Conservation (phyloP, 2,113 vertebrate genomes). For the Rafetus swinhoei region DNA sequence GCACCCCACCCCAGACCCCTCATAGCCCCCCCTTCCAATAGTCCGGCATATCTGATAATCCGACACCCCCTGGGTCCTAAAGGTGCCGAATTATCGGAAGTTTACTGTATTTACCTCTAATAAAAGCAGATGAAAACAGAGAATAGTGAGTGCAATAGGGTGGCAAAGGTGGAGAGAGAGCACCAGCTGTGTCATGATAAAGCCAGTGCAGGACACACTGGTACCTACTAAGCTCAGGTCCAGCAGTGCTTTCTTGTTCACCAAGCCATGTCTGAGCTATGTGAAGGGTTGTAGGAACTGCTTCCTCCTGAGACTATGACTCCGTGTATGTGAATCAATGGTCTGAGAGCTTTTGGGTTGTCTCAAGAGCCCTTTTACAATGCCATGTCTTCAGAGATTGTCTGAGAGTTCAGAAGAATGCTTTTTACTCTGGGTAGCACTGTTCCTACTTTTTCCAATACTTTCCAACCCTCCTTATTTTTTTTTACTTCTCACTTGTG, state of each 20-base stretch:
- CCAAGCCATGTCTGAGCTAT: neutral
- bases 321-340: neutral
- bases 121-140: constrained; percentile 30
- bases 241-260: neutral
- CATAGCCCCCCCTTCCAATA: no score
- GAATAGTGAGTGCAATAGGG: neutral
- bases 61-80: no score
- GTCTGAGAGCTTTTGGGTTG: neutral
- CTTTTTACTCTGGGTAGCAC: constrained; percentile 8
- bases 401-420: neutral
- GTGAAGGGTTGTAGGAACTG: neutral
- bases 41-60: no score
- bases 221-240: neutral
- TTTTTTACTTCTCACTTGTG: neutral
- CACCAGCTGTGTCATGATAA: neutral
- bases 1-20: no score
- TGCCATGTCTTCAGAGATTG: no score
- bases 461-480: neutral
- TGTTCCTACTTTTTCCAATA: neutral
- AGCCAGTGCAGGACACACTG: neutral
- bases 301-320: neutral
- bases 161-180: neutral
- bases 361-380: no score
- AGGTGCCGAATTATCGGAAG: no score
- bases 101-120: no score